Evolutionary conservation across 2,888 invertebrate species (phyloP), one percentile per base, ranked within the genome.

Genomic region (Harpagoxenus sublaevis): DNA sequence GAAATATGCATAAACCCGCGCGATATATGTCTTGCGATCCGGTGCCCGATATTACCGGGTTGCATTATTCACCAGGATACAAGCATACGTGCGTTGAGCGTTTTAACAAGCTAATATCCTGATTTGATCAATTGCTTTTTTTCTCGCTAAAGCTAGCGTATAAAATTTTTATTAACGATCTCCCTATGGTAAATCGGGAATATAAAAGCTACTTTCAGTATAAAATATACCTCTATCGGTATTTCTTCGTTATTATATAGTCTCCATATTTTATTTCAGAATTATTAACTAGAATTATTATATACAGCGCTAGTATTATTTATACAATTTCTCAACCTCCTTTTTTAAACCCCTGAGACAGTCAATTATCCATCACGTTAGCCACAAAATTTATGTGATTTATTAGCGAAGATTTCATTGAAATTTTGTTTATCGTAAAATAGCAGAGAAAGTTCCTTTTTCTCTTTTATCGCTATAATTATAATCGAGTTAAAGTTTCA

Each of bases 1-100:
- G 48, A 79, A 73, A 73, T 79, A 79, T 79, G 79, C 79, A 79
- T 79, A 79, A 79, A 79, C 28, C 71, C 73, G 48, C 35, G 60
- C 79, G 74, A 79, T 71, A 73, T 79, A 71, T 39, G n/a, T 28
- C 48, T 28, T 9, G 79, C 48, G 35, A 79, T 62, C 23, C 60
- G 74, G 18, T 79, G 23, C 53, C 60, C 45, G 23, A 60, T 79
- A 79, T 79, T 71, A 79, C 48, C 28, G 12, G 79, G 35, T 12
- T 79, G 31, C 60, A 73, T 79, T 79, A 79, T 79, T 79, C 39
- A 79, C 35, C 45, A 2, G 23, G 18, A 15, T 48, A 45, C n/a
- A 28, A 42, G 45, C 35, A 9, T 31, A 15, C 31, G 28, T 35
- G 23, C 74, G 18, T 48, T 48, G 48, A 73, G 9, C 35, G 23